Conservation (phyloP, 30 jellyfish, hydroid and myxozoan genomes). For the Chrysaora quinquecirrha region DNA sequence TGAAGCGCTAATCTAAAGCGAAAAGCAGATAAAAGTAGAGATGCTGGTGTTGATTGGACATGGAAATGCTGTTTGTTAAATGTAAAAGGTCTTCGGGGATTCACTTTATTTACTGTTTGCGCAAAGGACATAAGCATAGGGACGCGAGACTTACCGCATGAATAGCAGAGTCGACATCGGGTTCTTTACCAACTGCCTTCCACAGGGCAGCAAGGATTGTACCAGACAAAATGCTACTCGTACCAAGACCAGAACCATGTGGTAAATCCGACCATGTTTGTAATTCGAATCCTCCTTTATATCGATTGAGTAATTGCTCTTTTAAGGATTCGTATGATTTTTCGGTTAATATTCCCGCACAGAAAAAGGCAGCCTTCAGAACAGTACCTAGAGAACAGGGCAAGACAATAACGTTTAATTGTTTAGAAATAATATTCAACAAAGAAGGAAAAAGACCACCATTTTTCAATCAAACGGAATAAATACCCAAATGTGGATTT, state of each 20-base stretch:
- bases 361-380: conserved; percentile 92
- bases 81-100: too few relatives aligned
- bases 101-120: too few relatives aligned
- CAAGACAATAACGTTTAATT: too few relatives aligned
- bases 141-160: conserved; percentile 95
- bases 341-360: conserved; percentile 76
- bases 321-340: conserved; percentile 49
- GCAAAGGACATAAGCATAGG: too few relatives aligned
- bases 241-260: conserved; percentile 98
- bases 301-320: conserved; percentile 42
- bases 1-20: too few relatives aligned
- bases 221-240: conserved; percentile 97
- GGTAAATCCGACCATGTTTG: conserved; percentile 98
- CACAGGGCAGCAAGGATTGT: conserved; percentile 90
- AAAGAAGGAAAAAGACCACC: too few relatives aligned
- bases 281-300: conserved; percentile 88
- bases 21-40: too few relatives aligned
- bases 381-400: conserved; percentile 76
- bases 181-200: conserved; percentile 85
- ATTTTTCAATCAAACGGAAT: too few relatives aligned
- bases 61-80: too few relatives aligned
- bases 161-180: conserved; percentile 73
- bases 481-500: too few relatives aligned
- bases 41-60: too few relatives aligned
- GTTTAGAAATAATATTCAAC: too few relatives aligned